Percentiles rank a stretch among this genome's conserved stretches.
These are phyloP conservation scores for Molanna angustata DNA, from an alignment of 2,888 invertebrate species.

Conservation along the genomic window DNA sequence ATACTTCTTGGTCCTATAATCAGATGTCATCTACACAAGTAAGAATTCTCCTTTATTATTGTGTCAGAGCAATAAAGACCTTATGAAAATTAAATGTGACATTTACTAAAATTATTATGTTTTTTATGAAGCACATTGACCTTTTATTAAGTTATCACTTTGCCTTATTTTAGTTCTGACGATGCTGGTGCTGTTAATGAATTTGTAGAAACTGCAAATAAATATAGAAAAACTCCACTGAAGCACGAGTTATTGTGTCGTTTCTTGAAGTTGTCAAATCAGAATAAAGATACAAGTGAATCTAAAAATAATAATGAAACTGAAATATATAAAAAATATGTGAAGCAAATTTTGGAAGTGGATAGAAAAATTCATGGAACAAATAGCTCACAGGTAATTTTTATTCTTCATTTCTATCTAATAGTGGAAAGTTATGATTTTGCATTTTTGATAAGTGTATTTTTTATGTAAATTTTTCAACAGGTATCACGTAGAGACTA, in stretches of 20 bases:
- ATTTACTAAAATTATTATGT: neutral
- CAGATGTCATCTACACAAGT: slow-evolving; percentile 57
- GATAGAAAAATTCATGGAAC: slow-evolving; percentile 39
- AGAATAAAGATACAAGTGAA: neutral
- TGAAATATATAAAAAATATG: slow-evolving; percentile 35
- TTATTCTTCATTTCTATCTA: no score
- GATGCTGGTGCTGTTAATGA: slow-evolving; percentile 55
- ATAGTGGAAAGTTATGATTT: no score
- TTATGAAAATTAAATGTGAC: neutral
- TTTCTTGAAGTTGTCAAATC: slow-evolving; percentile 1
- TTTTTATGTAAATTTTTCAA: no score
- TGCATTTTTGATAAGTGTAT: no score
- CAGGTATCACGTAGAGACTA: no score
- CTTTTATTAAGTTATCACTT: slow-evolving; percentile 2
- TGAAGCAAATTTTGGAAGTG: slow-evolving; percentile 37
- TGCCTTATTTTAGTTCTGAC: slow-evolving; percentile 42
- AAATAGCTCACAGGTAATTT: slow-evolving; percentile 31
- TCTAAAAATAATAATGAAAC: neutral
- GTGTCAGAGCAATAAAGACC: neutral
- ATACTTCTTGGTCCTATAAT: slow-evolving; percentile 61
- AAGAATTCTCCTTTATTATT: neutral
- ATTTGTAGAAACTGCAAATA: slow-evolving; percentile 49
- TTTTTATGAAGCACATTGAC: neutral
- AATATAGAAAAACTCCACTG: slow-evolving; percentile 61
- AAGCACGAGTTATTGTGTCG: slow-evolving; percentile 58